These are phyloP conservation scores for Tachysurus fulvidraco DNA, from an alignment of 2,113 vertebrate species.

Conservation along the genomic window DNA sequence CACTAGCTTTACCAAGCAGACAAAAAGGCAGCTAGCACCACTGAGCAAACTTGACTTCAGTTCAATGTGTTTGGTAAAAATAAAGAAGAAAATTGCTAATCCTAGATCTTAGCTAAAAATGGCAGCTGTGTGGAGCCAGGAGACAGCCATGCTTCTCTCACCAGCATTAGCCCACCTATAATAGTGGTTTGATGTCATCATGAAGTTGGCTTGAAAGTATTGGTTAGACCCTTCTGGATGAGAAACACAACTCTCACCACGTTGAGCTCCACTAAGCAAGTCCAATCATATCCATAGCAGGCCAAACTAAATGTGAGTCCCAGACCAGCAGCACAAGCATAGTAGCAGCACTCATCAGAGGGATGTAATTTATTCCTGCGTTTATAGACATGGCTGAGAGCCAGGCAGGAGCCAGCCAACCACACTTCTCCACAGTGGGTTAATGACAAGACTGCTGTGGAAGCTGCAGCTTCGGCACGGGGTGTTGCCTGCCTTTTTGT, in stretches of 20 bases:
- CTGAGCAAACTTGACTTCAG: background rate
- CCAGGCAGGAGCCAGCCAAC: conserved; percentile 60
- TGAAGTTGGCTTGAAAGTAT: conserved; percentile 17
- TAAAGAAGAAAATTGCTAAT: background rate
- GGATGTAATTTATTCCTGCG: conserved; percentile 67
- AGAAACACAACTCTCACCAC: conserved; percentile 28
- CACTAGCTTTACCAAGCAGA: background rate
- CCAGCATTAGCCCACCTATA: conserved; percentile 27
- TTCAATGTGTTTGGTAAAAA: background rate
- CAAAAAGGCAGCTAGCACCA: background rate
- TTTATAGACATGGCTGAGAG: conserved; percentile 66
- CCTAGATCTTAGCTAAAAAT: background rate
- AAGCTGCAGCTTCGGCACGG: conserved; percentile 1
- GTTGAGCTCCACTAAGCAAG: conserved; percentile 21
- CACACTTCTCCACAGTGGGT: conserved; percentile 54
- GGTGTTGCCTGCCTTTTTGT: conserved; percentile 22
- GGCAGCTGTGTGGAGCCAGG: background rate
- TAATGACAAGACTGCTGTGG: conserved; percentile 63
- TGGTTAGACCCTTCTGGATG: conserved; percentile 36
- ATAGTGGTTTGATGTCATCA: conserved; percentile 21
- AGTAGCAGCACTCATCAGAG: conserved; percentile 55
- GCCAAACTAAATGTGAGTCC: conserved; percentile 63
- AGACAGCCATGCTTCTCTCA: conserved; percentile 9
- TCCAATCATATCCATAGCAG: conserved; percentile 49
- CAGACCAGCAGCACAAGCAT: conserved; percentile 61